Conservation (phyloP, 2,113 vertebrate species). For the Falco punctatus region DNA sequence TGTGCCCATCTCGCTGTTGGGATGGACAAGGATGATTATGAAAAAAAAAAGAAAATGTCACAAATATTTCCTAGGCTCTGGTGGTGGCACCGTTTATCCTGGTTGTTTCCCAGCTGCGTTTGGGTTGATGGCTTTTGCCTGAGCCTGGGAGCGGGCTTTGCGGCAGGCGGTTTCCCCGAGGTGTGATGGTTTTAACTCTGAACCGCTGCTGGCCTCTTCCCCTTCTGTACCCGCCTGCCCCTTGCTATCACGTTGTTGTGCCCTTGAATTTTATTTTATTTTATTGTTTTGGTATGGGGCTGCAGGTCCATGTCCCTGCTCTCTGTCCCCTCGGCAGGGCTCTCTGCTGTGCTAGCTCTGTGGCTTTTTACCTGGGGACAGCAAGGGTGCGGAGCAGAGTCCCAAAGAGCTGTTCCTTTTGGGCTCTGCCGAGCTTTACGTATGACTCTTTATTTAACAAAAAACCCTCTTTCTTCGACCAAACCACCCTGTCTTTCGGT, state of each 20-base stretch:
- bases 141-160: background rate
- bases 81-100: accelerated
- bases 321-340: accelerated
- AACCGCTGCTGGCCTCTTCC: background rate
- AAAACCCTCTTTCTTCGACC: background rate
- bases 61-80: background rate
- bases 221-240: background rate
- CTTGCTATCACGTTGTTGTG: background rate
- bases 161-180: accelerated
- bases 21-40: background rate
- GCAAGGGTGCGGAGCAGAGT: background rate
- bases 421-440: background rate
- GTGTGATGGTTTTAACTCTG: background rate
- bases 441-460: background rate
- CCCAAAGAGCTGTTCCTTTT: background rate
- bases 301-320: background rate
- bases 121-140: background rate
- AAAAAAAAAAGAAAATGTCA: background rate
- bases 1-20: background rate
- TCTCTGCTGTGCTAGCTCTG: accelerated
- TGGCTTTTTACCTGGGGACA: background rate
- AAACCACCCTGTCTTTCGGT: background rate
- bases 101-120: background rate
- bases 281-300: accelerated
- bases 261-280: background rate